Evolutionary conservation across 2,888 invertebrate genomes (phyloP).

Genomic region (Lumbricus terrestris): DNA sequence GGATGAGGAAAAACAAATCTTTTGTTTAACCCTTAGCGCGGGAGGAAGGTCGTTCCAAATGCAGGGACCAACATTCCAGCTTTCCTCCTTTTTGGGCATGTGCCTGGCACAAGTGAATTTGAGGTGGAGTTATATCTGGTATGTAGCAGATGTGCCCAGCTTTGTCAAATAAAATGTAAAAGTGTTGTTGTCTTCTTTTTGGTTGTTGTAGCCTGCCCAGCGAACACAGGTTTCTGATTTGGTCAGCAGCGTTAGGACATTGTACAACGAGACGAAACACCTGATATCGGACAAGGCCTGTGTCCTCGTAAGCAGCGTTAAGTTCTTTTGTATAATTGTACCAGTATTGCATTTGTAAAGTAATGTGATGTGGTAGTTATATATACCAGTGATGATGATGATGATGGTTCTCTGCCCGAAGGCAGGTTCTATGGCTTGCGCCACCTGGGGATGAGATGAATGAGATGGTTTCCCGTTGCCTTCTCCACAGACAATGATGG

Average conservation of each 20-base stretch:
- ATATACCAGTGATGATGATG: too few species aligned
- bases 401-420: too few species aligned
- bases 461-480: too few species aligned
- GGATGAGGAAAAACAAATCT: too few species aligned
- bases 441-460: too few species aligned
- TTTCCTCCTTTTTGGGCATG: neutral
- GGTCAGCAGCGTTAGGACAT: conserved; percentile 68
- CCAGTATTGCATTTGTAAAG: neutral
- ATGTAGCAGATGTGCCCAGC: too few species aligned
- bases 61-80: neutral
- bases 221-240: conserved; percentile 71
- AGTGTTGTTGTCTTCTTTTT: neutral
- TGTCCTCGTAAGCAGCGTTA: neutral
- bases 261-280: conserved; percentile 73
- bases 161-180: neutral
- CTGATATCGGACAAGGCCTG: neutral
- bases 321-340: neutral
- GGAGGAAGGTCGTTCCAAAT: too few species aligned
- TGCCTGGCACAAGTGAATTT: too few species aligned
- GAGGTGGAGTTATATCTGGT: too few species aligned
- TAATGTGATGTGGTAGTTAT: neutral
- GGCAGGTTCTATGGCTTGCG: too few species aligned
- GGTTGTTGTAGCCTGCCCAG: neutral
- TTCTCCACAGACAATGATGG: too few species aligned
- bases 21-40: too few species aligned